These are phyloP conservation scores for Catagonus wagneri DNA, from an alignment of 2,113 vertebrate species.

Conservation along the genomic window DNA sequence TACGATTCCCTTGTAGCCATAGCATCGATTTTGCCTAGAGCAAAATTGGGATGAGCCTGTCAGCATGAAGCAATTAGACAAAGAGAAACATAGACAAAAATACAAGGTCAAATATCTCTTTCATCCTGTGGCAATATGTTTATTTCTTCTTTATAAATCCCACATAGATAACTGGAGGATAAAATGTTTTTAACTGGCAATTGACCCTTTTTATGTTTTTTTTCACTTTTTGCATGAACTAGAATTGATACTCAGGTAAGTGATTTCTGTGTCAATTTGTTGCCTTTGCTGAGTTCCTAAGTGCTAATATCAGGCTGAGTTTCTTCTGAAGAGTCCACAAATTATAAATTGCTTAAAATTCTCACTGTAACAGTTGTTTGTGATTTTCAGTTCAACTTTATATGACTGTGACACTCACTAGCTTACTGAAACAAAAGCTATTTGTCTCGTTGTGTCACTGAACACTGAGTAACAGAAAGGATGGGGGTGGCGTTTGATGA, in stretches of 20 bases:
- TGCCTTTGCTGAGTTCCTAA: neutral
- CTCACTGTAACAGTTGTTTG: slow-evolving; percentile 1
- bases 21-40: neutral
- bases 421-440: neutral
- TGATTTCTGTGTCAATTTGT: neutral
- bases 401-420: neutral
- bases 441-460: slow-evolving; percentile 16
- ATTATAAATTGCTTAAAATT: slow-evolving; percentile 26
- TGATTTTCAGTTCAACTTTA: neutral
- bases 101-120: neutral
- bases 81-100: slow-evolving; percentile 34
- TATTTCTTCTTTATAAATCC: neutral
- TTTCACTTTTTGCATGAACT: neutral
- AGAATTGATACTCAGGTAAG: neutral
- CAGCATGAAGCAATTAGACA: slow-evolving; percentile 17
- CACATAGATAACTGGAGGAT: neutral
- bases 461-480: neutral
- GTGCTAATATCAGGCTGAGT: neutral
- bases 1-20: slow-evolving; percentile 22
- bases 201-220: slow-evolving; percentile 23
- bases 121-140: neutral
- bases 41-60: slow-evolving; percentile 19
- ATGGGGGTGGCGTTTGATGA: neutral
- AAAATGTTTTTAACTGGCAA: neutral
- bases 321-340: neutral